phyloP scores from a whole-genome alignment of 2,797 vertebrate species.

The Falco naumanni region DNA sequence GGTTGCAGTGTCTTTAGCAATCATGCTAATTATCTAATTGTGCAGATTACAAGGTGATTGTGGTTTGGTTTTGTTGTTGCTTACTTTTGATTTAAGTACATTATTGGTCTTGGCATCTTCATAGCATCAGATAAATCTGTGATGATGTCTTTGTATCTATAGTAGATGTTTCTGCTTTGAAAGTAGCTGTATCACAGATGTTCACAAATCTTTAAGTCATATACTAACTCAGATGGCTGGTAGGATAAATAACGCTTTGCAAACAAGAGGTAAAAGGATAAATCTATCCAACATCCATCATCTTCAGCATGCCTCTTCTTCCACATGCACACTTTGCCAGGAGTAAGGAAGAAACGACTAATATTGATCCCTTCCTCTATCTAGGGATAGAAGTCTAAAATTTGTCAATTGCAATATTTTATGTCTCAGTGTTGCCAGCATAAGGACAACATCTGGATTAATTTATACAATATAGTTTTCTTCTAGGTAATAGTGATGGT shows the following conservation, averaged over 20 bases:
- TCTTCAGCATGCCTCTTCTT: background rate
- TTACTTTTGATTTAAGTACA: background rate
- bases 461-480: background rate
- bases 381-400: background rate
- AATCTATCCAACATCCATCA: background rate
- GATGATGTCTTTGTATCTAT: background rate
- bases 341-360: background rate
- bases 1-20: background rate
- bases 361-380: background rate
- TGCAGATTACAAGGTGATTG: background rate
- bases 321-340: background rate
- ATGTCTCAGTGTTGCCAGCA: background rate
- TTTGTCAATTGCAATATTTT: background rate
- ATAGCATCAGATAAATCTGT: background rate
- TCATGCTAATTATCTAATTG: background rate
- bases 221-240: background rate
- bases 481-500: background rate
- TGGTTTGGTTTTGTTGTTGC: background rate
- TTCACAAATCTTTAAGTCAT: background rate
- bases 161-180: background rate
- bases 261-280: conserved; percentile 1
- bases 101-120: background rate
- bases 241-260: background rate
- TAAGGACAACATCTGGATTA: background rate
- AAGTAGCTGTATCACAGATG: background rate